Conservation (phyloP, 1,140 invertebrate species). For the Radopholus similis region DNA sequence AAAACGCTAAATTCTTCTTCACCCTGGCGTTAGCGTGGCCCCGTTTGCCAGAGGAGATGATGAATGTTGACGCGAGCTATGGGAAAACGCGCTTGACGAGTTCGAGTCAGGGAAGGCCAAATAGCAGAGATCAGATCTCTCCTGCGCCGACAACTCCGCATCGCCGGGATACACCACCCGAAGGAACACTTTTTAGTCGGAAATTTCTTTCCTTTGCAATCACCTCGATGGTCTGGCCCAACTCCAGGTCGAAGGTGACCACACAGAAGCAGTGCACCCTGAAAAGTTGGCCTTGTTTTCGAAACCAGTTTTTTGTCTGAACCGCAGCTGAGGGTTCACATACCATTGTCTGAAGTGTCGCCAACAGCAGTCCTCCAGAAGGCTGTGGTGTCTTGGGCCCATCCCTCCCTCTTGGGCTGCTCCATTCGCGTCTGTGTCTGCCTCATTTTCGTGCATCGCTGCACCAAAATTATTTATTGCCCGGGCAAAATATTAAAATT, state of each 20-base stretch:
- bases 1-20: background rate
- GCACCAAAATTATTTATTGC: no score
- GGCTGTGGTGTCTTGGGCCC: no score
- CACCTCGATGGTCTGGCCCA: conserved; percentile 42
- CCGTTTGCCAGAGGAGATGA: background rate
- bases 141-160: conserved; percentile 15
- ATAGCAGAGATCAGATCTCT: conserved; percentile 35
- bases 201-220: conserved; percentile 10
- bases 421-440: no score
- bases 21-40: background rate
- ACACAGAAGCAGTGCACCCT: conserved; percentile 41
- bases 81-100: conserved; percentile 1
- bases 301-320: no score
- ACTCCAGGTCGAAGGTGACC: conserved; percentile 38
- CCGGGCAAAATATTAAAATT: no score
- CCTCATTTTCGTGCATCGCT: no score
- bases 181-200: conserved; percentile 6
- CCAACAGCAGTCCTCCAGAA: no score
- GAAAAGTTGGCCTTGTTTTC: no score
- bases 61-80: background rate
- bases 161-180: conserved; percentile 38
- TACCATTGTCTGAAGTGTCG: no score
- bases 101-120: conserved; percentile 40
- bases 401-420: no score
- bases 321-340: no score